These are phyloP conservation scores for Parasteatoda tepidariorum DNA, from an alignment of 1,140 invertebrate species.

Conservation along the genomic window DNA sequence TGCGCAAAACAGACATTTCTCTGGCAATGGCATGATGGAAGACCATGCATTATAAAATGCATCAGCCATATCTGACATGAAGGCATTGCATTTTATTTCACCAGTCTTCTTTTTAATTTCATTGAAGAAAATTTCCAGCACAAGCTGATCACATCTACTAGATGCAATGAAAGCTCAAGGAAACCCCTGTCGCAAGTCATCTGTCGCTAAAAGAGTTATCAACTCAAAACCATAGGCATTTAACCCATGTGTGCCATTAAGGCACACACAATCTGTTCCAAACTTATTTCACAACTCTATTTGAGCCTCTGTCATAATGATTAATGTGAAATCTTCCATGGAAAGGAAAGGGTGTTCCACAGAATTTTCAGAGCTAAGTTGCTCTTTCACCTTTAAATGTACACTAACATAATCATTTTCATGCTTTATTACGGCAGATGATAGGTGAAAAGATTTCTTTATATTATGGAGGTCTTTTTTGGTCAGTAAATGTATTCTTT, in stretches of 20 bases:
- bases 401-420: background rate
- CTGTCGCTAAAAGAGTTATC: background rate
- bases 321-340: slow-evolving; percentile 8
- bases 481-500: background rate
- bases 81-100: background rate
- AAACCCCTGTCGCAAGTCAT: slow-evolving; percentile 13
- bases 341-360: background rate
- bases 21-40: background rate
- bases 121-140: background rate
- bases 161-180: background rate
- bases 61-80: slow-evolving; percentile 46
- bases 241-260: slow-evolving; percentile 3
- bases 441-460: background rate
- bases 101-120: background rate
- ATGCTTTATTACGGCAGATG: background rate
- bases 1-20: slow-evolving; percentile 8
- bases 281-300: background rate
- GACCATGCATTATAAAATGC: slow-evolving; percentile 31
- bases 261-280: slow-evolving; percentile 3
- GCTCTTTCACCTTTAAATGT: background rate
- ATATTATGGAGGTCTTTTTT: background rate
- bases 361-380: background rate
- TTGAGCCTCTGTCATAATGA: slow-evolving; percentile 6
- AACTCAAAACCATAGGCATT: slow-evolving; percentile 22
- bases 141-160: background rate